Evolutionary conservation across 2,113 vertebrate genomes (phyloP).

Genomic region (Promerops cafer): DNA sequence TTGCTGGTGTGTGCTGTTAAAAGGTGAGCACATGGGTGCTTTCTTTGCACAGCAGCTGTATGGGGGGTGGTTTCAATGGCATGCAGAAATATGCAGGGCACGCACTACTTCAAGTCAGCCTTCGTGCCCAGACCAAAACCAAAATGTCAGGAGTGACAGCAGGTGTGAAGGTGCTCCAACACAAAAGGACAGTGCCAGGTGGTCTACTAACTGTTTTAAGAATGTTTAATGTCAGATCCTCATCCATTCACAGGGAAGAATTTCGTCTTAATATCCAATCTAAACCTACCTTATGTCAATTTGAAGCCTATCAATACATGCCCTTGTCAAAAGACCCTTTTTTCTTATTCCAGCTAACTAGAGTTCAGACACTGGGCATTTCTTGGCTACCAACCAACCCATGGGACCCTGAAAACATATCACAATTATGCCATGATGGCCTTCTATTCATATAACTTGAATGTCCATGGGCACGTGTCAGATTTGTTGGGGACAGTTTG

Average conservation of each 20-base stretch:
- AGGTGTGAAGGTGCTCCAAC: neutral
- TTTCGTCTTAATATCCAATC: neutral
- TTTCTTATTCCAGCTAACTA: neutral
- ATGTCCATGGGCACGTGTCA: rapidly evolving
- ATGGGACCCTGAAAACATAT: neutral
- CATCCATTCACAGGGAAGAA: neutral
- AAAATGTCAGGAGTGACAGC: neutral
- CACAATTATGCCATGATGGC: rapidly evolving
- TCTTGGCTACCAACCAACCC: neutral
- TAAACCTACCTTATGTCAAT: neutral
- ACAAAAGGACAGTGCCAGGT: neutral
- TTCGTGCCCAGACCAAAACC: neutral
- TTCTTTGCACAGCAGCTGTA: neutral
- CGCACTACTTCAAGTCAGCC: neutral
- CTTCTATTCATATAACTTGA: rapidly evolving
- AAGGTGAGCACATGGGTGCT: rapidly evolving
- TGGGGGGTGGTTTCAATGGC: rapidly evolving
- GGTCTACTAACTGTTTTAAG: neutral
- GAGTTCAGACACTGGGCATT: neutral
- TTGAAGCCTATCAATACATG: neutral
- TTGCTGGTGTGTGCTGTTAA: neutral
- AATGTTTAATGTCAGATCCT: neutral
- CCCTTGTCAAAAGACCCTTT: neutral
- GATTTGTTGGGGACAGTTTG: neutral
- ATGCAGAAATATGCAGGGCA: neutral